Evolutionary conservation across 2,113 vertebrate genomes (phyloP).

Genomic region (Phasianus colchicus): DNA sequence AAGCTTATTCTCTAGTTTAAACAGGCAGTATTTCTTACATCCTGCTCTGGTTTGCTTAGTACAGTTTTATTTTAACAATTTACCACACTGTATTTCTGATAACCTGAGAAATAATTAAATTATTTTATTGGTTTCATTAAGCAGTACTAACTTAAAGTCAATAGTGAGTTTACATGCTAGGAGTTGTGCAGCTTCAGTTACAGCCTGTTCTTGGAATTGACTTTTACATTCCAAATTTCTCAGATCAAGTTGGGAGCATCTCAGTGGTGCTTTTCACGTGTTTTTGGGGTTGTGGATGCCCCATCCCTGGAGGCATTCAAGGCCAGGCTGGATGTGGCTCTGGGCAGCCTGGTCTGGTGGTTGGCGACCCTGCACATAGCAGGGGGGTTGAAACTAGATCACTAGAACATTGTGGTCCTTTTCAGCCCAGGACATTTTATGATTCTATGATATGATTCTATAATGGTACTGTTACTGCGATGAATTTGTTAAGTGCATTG

Average conservation of each 20-base stretch:
- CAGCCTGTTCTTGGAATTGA: neutral
- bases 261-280: neutral
- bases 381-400: too few species aligned
- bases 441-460: neutral
- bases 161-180: neutral
- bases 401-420: too few species aligned
- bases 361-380: too few species aligned
- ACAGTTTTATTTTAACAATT: neutral
- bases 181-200: neutral
- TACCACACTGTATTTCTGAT: neutral
- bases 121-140: neutral
- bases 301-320: too few species aligned
- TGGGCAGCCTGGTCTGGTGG: too few species aligned
- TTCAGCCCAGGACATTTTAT: neutral
- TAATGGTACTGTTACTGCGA: neutral
- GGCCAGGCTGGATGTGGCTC: too few species aligned
- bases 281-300: neutral
- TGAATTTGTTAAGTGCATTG: neutral
- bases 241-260: neutral
- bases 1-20: neutral
- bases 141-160: neutral
- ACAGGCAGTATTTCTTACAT: neutral
- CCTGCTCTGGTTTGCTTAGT: neutral
- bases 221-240: neutral
- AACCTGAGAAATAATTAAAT: neutral